Conservation (phyloP, 2,888 invertebrate species). For the Ectropis crepuscularia region DNA sequence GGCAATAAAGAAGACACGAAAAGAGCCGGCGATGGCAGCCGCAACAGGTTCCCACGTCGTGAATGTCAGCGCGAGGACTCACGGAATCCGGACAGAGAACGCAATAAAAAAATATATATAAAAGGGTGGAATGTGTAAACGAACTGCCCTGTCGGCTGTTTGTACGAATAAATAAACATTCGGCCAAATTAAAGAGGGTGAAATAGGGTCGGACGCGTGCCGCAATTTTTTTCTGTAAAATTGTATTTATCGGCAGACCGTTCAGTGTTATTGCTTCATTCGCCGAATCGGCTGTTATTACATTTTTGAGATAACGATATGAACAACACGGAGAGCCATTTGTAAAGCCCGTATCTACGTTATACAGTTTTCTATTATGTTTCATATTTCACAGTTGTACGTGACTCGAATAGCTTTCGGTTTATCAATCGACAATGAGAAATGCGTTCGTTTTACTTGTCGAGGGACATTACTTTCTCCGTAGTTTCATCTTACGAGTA, state of each 20-base stretch:
- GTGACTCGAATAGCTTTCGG: slow-evolving; percentile 23
- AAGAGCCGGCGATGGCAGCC: slow-evolving; percentile 30
- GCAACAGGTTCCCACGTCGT: slow-evolving; percentile 48
- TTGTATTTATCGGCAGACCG: slow-evolving; percentile 52
- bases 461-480: not conserved
- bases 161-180: slow-evolving; percentile 75
- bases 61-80: slow-evolving; percentile 36
- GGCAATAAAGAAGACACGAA: slow-evolving; percentile 41
- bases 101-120: slow-evolving; percentile 52
- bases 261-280: slow-evolving; percentile 53
- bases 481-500: not conserved
- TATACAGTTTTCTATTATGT: slow-evolving; percentile 29
- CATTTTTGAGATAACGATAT: slow-evolving; percentile 39
- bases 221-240: slow-evolving; percentile 52
- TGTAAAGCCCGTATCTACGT: slow-evolving; percentile 22
- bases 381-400: slow-evolving; percentile 28
- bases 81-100: slow-evolving; percentile 42
- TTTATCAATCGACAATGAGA: slow-evolving; percentile 28
- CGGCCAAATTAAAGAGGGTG: slow-evolving; percentile 72
- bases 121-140: slow-evolving; percentile 68
- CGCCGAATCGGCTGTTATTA: slow-evolving; percentile 37
- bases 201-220: slow-evolving; percentile 50
- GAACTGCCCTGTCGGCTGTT: slow-evolving; percentile 65
- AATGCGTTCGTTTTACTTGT: slow-evolving; percentile 12
- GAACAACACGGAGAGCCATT: slow-evolving; percentile 28